phyloP scores from a whole-genome alignment of 2,113 vertebrate species.

The Coptodon rendalli region DNA sequence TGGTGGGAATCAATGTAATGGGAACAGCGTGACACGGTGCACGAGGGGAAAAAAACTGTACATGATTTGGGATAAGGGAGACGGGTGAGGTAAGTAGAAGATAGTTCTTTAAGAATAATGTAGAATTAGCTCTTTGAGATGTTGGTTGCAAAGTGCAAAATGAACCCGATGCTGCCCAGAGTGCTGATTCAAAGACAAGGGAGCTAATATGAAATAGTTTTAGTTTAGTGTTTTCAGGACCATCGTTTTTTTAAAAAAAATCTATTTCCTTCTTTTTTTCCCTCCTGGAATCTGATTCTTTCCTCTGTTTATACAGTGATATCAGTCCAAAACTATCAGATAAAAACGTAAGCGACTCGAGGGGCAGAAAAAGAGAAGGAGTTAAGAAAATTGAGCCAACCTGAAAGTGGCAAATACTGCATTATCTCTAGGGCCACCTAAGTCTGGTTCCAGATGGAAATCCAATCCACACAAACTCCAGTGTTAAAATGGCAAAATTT shows the following conservation, averaged over 20 bases:
- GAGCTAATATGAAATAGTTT: not conserved
- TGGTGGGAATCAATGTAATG: conserved; percentile 8
- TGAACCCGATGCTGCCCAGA: not conserved
- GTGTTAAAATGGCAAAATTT: not conserved
- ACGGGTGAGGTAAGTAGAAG: not conserved
- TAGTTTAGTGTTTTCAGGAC: not conserved
- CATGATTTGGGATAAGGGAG: not conserved
- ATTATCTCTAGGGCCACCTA: not conserved
- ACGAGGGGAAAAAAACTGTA: not conserved
- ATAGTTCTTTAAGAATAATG: not conserved
- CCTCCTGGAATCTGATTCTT: rapidly evolving
- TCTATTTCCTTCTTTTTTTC: not conserved
- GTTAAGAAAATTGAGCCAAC: not conserved
- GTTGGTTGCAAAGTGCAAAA: not conserved
- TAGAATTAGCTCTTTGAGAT: not conserved
- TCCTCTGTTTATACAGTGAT: not conserved
- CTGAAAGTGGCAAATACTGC: not conserved
- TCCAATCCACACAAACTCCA: not conserved
- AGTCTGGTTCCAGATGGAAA: not conserved
- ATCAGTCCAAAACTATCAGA: not conserved
- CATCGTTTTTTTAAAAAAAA: rapidly evolving
- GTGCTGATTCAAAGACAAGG: not conserved
- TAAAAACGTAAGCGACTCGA: not conserved
- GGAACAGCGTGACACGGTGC: not conserved
- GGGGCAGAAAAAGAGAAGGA: not conserved